phyloP scores from a whole-genome alignment of 2,888 invertebrate species.

The Polia nebulosa region DNA sequence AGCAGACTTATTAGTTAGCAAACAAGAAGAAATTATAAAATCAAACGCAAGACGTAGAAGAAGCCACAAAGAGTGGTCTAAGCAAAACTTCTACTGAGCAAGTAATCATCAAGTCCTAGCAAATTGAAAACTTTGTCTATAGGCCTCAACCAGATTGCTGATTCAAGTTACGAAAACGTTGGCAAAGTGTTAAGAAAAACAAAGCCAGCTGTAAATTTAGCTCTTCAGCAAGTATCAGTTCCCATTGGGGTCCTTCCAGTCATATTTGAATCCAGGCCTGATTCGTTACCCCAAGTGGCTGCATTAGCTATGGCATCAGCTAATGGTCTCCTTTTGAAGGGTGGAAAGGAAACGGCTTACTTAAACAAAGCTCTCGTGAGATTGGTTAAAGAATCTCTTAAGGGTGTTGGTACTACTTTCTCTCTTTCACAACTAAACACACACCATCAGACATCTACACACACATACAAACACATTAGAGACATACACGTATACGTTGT shows the following conservation, averaged over 20 bases:
- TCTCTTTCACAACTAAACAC: too few relatives aligned
- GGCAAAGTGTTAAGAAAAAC: conserved; percentile 94
- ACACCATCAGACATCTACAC: too few relatives aligned
- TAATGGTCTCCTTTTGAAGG: conserved; percentile 98
- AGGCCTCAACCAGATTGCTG: too few relatives aligned
- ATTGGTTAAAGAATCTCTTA: conserved; percentile 97
- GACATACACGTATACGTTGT: too few relatives aligned
- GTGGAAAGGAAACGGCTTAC: conserved; percentile 98
- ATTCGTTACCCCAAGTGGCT: conserved; percentile 99
- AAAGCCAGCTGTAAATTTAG: conserved; percentile 95
- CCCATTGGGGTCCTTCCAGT: conserved; percentile 99
- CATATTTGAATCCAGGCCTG: conserved; percentile 99
- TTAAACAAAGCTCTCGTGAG: conserved; percentile 98
- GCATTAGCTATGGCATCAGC: conserved; percentile 99
- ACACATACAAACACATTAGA: too few relatives aligned
- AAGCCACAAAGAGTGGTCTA: too few relatives aligned
- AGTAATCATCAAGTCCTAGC: conserved; percentile 95
- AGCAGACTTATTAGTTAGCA: too few relatives aligned
- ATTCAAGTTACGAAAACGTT: too few relatives aligned
- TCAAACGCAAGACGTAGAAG: too few relatives aligned
- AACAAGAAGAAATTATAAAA: too few relatives aligned
- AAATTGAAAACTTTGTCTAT: conserved; percentile 96
- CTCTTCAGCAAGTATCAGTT: conserved; percentile 97
- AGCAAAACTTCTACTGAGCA: conserved; percentile 95
- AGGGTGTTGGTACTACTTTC: conserved; percentile 95